These are phyloP conservation scores for Sphinx pinastri DNA, from an alignment of 2,888 invertebrate genomes.

Conservation along the genomic window DNA sequence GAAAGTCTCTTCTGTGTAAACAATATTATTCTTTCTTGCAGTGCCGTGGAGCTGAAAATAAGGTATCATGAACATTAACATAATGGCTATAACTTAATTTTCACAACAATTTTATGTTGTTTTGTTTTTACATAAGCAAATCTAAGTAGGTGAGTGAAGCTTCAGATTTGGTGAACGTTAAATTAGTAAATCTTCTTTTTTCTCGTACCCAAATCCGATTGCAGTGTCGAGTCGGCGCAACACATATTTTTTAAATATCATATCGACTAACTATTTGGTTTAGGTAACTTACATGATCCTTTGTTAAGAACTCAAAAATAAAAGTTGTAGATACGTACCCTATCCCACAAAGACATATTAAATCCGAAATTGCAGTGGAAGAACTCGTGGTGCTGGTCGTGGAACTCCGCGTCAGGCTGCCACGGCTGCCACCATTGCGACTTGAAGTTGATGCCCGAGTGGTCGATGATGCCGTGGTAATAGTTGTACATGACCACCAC, in stretches of 20 bases:
- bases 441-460: constrained; percentile 90
- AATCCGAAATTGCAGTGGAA: constrained; percentile 91
- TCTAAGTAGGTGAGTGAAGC: no score
- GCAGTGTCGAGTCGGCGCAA: no score
- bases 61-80: background rate
- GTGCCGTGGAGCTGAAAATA: constrained; percentile 87
- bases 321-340: constrained; percentile 63
- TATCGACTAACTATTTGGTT: no score
- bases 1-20: constrained; percentile 88
- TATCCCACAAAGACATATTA: constrained; percentile 88
- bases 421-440: constrained; percentile 90
- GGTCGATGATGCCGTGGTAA: constrained; percentile 90
- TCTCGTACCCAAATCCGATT: no score
- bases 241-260: no score
- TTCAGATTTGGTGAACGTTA: no score
- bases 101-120: no score
- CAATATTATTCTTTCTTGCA: constrained; percentile 83
- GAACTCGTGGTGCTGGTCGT: constrained; percentile 91
- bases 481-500: constrained; percentile 77
- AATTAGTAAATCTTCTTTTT: no score
- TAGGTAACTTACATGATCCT: no score
- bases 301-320: background rate
- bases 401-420: constrained; percentile 90
- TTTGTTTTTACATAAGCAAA: no score
- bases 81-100: background rate